Evolutionary conservation across 2,797 vertebrate genomes (phyloP).

Genomic region (Pogoniulus pusillus): DNA sequence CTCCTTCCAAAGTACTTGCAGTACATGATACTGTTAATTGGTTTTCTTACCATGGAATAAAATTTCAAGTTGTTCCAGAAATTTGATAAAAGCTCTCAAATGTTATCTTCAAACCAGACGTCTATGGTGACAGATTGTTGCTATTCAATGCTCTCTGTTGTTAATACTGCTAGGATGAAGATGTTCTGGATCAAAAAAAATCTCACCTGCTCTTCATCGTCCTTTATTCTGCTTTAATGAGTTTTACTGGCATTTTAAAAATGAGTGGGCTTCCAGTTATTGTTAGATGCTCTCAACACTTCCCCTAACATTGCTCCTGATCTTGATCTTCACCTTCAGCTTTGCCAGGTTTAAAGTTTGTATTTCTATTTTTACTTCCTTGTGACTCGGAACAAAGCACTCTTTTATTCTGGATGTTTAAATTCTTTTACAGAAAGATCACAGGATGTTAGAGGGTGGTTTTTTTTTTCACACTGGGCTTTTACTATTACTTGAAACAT

Average conservation of each 20-base stretch:
- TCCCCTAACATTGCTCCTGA: not conserved
- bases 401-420: not conserved
- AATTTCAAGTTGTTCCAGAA: not conserved
- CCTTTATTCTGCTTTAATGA: not conserved
- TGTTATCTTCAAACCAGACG: not conserved
- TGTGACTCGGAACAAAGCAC: not conserved
- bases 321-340: not conserved
- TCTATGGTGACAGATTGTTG: not conserved
- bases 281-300: not conserved
- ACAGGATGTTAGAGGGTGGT: too few relatives aligned
- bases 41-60: not conserved
- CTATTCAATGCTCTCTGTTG: not conserved
- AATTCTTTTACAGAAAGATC: not conserved
- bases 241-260: not conserved
- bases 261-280: not conserved
- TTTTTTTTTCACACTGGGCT: not conserved
- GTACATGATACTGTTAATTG: not conserved
- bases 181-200: not conserved
- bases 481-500: not conserved
- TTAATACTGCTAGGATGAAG: not conserved
- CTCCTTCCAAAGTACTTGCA: not conserved
- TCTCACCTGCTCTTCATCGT: not conserved
- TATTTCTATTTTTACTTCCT: not conserved
- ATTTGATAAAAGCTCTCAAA: not conserved
- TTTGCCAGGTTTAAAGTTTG: not conserved